Evolutionary conservation across 1,140 invertebrate species (phyloP).

Genomic region (Drosophila subpulchrella): DNA sequence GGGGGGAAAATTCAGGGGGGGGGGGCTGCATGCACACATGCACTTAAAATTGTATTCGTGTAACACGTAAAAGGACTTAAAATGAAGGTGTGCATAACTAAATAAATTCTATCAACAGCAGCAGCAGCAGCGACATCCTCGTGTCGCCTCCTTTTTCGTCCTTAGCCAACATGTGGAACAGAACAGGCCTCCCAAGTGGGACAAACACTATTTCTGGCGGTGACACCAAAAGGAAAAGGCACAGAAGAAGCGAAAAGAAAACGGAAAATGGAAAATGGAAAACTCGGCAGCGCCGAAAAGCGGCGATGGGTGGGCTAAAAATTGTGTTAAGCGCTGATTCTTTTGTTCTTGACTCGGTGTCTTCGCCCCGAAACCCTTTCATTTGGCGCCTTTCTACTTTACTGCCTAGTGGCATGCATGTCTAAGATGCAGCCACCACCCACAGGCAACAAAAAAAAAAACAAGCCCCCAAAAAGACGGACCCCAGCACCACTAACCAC

Average conservation of each 20-base stretch:
- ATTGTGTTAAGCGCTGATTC: conserved; percentile 82
- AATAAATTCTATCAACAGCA: conserved; percentile 79
- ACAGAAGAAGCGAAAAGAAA: neutral
- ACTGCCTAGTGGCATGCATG: conserved; percentile 68
- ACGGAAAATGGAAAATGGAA: neutral
- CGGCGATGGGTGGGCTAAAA: conserved; percentile 23
- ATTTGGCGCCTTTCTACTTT: conserved; percentile 75
- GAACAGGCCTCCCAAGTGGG: conserved; percentile 58
- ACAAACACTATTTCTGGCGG: conserved; percentile 50
- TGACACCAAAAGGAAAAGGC: conserved; percentile 29
- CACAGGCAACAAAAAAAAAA: neutral
- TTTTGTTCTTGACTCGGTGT: conserved; percentile 73
- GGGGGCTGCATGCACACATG: conserved; percentile 13
- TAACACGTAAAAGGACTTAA: conserved; percentile 75
- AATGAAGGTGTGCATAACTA: conserved; percentile 81
- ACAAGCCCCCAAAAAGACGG: neutral
- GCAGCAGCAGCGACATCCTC: conserved; percentile 25
- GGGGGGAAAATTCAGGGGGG: neutral
- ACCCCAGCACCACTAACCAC: conserved; percentile 8
- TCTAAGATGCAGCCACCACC: conserved; percentile 45
- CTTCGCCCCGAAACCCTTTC: conserved; percentile 51
- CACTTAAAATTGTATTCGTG: conserved; percentile 70
- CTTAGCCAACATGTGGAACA: conserved; percentile 48
- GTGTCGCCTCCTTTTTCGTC: conserved; percentile 26
- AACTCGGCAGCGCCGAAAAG: conserved; percentile 3